Conservation (phyloP, 1,140 invertebrate species). For the Venustaconcha ellipsiformis region DNA sequence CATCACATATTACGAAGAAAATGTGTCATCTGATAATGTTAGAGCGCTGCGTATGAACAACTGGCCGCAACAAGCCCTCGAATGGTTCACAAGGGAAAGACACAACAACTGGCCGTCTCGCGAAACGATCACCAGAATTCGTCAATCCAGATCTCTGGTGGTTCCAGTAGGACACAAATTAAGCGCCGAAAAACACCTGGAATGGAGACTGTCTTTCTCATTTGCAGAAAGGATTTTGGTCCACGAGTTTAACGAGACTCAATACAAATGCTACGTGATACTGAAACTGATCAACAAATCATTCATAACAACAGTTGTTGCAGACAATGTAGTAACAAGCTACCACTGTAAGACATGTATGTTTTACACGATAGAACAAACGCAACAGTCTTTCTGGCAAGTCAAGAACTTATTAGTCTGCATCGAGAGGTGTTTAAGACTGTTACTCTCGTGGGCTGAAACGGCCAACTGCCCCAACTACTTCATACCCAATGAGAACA, state of each 20-base stretch:
- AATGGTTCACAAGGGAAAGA: no score
- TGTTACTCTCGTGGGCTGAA: not conserved
- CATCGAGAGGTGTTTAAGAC: not conserved
- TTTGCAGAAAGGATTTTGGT: constrained; percentile 12
- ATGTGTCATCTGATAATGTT: no score
- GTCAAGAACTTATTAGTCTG: constrained; percentile 3
- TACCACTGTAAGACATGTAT: constrained; percentile 8
- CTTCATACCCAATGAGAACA: constrained; percentile 4
- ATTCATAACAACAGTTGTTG: not conserved
- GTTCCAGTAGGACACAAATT: constrained; percentile 5
- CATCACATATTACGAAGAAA: no score
- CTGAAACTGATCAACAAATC: constrained; percentile 13
- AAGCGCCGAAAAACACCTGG: constrained; percentile 2
- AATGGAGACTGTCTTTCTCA: constrained; percentile 22
- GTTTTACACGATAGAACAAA: constrained; percentile 14
- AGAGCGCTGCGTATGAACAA: no score
- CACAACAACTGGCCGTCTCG: no score
- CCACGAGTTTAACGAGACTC: constrained; percentile 1
- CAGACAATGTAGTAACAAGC: not conserved
- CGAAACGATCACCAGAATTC: not conserved
- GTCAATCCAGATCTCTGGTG: not conserved
- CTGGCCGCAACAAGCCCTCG: no score
- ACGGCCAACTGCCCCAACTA: not conserved
- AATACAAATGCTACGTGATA: constrained; percentile 17
- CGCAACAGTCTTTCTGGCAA: not conserved